Evolutionary conservation across 1,140 invertebrate genomes (phyloP).

Genomic region (Drosophila takahashii): DNA sequence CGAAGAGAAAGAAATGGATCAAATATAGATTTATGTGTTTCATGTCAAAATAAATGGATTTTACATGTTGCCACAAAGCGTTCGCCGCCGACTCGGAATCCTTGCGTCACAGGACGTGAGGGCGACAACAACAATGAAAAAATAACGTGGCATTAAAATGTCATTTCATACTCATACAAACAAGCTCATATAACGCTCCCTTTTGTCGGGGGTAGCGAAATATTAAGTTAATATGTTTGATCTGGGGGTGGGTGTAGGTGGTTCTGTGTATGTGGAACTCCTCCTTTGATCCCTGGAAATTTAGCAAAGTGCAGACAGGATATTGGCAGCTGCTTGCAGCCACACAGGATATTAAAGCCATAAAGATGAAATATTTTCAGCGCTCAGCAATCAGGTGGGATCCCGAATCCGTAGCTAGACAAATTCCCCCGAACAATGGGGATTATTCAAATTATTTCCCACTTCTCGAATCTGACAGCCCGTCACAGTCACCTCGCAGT

Average conservation of each 20-base stretch:
- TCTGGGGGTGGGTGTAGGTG: neutral
- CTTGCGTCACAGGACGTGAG: conserved; percentile 13
- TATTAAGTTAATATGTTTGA: conserved; percentile 66
- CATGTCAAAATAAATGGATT: conserved; percentile 82
- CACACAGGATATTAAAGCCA: conserved; percentile 62
- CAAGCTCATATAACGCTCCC: conserved; percentile 48
- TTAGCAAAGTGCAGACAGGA: conserved; percentile 60
- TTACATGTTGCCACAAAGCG: conserved; percentile 74
- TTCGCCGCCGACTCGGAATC: conserved; percentile 18
- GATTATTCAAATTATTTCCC: conserved; percentile 54
- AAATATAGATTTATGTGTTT: conserved; percentile 80
- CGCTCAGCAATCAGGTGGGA: conserved; percentile 27
- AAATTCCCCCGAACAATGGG: conserved; percentile 44
- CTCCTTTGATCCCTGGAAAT: conserved; percentile 50
- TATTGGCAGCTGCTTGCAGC: conserved; percentile 53
- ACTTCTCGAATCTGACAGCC: conserved; percentile 47
- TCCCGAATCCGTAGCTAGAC: conserved; percentile 40
- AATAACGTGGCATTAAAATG: conserved; percentile 77
- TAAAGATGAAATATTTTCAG: conserved; percentile 56
- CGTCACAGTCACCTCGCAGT: conserved; percentile 4
- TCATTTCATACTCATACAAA: conserved; percentile 70
- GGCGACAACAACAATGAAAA: conserved; percentile 68
- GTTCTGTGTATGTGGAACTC: neutral
- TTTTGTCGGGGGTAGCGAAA: conserved; percentile 37
- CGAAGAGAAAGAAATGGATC: conserved; percentile 62